Percentiles rank a stretch among this genome's conserved stretches.
These are phyloP conservation scores for Otus sunia DNA, from an alignment of 2,113 vertebrate species.

Conservation along the genomic window DNA sequence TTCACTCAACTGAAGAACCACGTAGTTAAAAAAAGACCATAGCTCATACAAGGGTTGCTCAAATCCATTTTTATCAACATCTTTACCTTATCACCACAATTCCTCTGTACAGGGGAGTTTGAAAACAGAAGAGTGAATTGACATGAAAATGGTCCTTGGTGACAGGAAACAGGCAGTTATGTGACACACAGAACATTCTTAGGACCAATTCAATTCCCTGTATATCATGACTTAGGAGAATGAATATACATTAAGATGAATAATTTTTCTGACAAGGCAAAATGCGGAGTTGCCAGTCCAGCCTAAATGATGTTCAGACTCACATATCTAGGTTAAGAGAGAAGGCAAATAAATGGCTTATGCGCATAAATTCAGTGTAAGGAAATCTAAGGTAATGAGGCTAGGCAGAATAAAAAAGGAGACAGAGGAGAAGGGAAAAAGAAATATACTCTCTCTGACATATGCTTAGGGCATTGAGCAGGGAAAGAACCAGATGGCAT, in stretches of 20 bases:
- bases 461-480: constrained; percentile 35
- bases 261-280: neutral
- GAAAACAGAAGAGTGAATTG: neutral
- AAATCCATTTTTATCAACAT: neutral
- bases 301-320: neutral
- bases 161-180: neutral
- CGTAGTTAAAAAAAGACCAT: neutral
- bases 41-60: neutral
- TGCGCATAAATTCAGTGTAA: constrained; percentile 1
- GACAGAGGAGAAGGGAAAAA: neutral
- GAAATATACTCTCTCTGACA: constrained; percentile 6
- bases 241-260: neutral
- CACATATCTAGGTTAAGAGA: neutral
- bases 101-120: neutral
- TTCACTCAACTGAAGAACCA: neutral
- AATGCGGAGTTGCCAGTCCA: neutral
- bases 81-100: neutral
- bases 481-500: constrained; percentile 36
- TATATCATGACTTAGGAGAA: neutral
- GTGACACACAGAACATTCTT: neutral
- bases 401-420: neutral
- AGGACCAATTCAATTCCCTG: neutral
- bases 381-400: constrained; percentile 19
- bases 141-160: neutral
- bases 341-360: neutral